Evolutionary conservation across 2,113 vertebrate species (phyloP).

Genomic region (Lepus timidus): DNA sequence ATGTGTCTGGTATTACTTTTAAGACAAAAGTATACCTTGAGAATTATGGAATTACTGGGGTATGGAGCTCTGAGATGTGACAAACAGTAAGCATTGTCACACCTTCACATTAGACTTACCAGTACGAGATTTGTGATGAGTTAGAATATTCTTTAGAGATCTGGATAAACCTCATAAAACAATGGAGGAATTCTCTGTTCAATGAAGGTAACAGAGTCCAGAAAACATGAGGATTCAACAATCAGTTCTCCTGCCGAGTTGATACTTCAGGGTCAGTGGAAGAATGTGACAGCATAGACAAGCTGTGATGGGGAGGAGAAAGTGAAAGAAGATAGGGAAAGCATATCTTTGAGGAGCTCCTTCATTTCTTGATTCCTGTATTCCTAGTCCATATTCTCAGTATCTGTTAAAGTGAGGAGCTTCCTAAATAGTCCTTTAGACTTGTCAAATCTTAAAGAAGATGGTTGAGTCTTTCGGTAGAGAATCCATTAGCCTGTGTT

Average conservation of each 20-base stretch:
- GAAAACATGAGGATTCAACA: not conserved
- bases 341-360: not conserved
- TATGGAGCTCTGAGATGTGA: not conserved
- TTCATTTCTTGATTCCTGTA: not conserved
- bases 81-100: not conserved
- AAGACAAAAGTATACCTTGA: not conserved
- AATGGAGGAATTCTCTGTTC: not conserved
- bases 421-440: not conserved
- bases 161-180: not conserved
- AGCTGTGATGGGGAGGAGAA: not conserved
- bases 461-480: not conserved
- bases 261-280: not conserved
- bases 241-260: not conserved
- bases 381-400: not conserved
- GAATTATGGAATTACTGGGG: not conserved
- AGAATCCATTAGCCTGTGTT: not conserved
- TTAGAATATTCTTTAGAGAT: not conserved
- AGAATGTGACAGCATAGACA: not conserved
- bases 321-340: not conserved
- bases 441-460: not conserved
- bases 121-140: not conserved
- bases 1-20: not conserved
- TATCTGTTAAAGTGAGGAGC: not conserved
- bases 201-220: not conserved
- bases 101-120: not conserved